These are phyloP conservation scores for Castor canadensis DNA, from an alignment of 2,113 vertebrate genomes.

Conservation along the genomic window DNA sequence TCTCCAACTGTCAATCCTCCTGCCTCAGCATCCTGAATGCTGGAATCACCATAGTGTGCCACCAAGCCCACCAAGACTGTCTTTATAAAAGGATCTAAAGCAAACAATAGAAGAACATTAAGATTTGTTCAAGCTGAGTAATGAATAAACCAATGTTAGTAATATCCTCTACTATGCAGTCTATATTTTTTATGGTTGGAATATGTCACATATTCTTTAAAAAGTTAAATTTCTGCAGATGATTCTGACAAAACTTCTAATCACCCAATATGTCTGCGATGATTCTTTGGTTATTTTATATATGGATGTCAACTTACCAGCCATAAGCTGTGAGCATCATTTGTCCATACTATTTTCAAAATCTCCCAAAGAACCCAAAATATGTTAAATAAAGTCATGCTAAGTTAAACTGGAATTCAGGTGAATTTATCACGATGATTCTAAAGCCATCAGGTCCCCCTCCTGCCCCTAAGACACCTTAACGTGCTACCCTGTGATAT, in stretches of 20 bases:
- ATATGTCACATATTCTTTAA: background rate
- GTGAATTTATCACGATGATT: background rate
- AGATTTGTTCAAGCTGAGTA: background rate
- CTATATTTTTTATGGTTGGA: background rate
- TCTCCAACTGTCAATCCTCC: background rate
- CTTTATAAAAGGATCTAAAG: slow-evolving; percentile 12
- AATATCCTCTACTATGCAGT: background rate
- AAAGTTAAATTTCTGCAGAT: background rate
- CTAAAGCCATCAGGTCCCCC: background rate
- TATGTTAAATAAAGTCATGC: background rate
- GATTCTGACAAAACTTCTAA: background rate
- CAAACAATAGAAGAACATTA: background rate
- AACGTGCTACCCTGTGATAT: background rate
- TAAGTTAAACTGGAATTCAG: background rate
- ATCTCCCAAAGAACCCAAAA: background rate
- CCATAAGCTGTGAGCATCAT: background rate
- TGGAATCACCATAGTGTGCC: background rate
- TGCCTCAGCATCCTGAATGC: background rate
- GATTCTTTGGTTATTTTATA: background rate
- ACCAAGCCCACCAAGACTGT: background rate
- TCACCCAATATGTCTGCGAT: background rate
- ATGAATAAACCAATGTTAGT: background rate
- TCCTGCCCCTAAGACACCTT: background rate
- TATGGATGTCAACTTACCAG: background rate
- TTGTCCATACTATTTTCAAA: slow-evolving; percentile 23